phyloP scores from a whole-genome alignment of 2,888 invertebrate species.

The Neocrepidodera transversa region DNA sequence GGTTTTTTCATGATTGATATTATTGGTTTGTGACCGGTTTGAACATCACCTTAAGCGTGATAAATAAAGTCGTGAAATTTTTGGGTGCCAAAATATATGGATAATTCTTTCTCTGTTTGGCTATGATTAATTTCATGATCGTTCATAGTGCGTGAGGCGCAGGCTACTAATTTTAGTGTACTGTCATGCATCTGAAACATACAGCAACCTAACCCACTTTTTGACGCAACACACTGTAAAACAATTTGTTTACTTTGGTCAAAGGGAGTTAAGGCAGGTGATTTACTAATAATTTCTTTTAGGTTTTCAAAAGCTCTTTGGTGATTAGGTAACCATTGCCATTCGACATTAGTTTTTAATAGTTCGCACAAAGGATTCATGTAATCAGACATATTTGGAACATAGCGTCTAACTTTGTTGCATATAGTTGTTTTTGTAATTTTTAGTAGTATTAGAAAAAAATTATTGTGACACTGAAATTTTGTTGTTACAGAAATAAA shows the following conservation, averaged over 20 bases:
- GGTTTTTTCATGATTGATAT: slow-evolving; percentile 21
- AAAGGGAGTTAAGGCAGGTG: slow-evolving; percentile 33
- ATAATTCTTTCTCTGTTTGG: slow-evolving; percentile 35
- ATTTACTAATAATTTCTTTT: slow-evolving; percentile 29
- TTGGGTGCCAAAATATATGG: slow-evolving; percentile 35
- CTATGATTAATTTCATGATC: slow-evolving; percentile 8
- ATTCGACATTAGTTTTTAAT: slow-evolving; percentile 34
- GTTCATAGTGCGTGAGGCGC: neutral
- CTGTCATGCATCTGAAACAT: slow-evolving; percentile 30
- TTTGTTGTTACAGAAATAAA: too few species aligned
- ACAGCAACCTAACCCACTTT: slow-evolving; percentile 34
- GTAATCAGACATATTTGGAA: slow-evolving; percentile 27
- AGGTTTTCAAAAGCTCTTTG: slow-evolving; percentile 30
- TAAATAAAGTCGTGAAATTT: slow-evolving; percentile 41
- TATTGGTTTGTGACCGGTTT: neutral
- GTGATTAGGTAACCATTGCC: slow-evolving; percentile 32
- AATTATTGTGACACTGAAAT: too few species aligned
- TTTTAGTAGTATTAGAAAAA: too few species aligned
- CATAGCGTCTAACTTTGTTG: too few species aligned
- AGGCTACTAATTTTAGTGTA: slow-evolving; percentile 3
- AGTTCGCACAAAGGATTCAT: slow-evolving; percentile 32
- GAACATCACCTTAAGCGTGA: slow-evolving; percentile 28
- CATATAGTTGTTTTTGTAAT: too few species aligned
- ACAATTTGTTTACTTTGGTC: too few species aligned
- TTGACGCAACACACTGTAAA: slow-evolving; percentile 29